Conservation (phyloP, 64 coral and sea anemone genomes). For the Trachythela sp. region DNA sequence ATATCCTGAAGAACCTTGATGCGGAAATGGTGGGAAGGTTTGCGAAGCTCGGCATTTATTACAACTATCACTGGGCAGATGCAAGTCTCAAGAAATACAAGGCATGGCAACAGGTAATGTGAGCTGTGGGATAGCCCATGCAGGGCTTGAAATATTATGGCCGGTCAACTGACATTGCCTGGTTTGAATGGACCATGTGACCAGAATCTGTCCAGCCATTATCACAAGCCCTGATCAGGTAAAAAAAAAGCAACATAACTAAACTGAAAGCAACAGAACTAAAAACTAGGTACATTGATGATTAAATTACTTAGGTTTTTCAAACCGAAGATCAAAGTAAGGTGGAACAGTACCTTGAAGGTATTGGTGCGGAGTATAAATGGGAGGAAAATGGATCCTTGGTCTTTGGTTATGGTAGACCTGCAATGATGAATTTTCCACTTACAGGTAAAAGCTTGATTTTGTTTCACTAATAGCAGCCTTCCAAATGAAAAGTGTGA, state of each 20-base stretch:
- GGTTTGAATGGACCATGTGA: too few relatives aligned
- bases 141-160: not conserved
- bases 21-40: constrained; percentile 46
- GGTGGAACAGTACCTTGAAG: constrained; percentile 42
- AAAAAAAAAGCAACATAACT: too few relatives aligned
- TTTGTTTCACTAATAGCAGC: not conserved
- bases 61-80: constrained; percentile 57
- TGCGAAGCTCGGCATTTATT: constrained; percentile 35
- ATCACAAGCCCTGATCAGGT: too few relatives aligned
- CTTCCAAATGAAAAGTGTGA: too few relatives aligned
- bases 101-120: constrained; percentile 52
- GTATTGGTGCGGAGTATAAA: constrained; percentile 44
- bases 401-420: constrained; percentile 45
- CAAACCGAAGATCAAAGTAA: constrained; percentile 42
- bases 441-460: constrained; percentile 20
- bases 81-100: constrained; percentile 41
- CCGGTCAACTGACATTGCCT: too few relatives aligned
- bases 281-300: too few relatives aligned
- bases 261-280: too few relatives aligned
- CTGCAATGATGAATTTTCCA: constrained; percentile 32
- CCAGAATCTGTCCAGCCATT: too few relatives aligned
- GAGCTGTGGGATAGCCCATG: not conserved
- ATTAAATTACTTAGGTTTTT: constrained; percentile 56
- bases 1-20: constrained; percentile 58
- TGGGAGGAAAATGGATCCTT: constrained; percentile 55